Base-by-base conservation (phyloP, 2,888 invertebrate genomes). In the Byasa hedistus region DNA sequence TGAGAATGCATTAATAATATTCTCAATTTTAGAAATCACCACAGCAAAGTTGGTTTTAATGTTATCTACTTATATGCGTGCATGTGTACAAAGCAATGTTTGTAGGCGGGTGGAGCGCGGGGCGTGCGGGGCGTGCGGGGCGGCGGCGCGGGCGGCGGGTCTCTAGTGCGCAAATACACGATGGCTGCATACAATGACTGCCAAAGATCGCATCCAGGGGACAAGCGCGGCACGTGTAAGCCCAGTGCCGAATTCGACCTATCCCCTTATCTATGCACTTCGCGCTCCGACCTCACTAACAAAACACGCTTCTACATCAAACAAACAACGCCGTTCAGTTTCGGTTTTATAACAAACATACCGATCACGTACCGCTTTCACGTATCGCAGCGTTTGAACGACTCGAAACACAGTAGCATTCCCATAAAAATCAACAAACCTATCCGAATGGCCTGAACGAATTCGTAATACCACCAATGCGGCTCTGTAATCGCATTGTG, bases 401-500 rank as follows among this genome's bases (percentile, higher is more conserved):
- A 8, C 23, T 10, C 21, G 36, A 51, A 44, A 7, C 1, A 55
- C 17, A 23, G 52, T 52, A 44, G 52, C 36, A 48, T 61, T 52
- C 23, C 15, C 52, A 22, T 52, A 57, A 68, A 61, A 57, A 27
- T 27, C 56, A 57, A 63, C 17, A 61, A 64, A 51, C 52, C 24
- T 22, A 1, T 0, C 27, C 21, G 58, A 69, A 66, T 57, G 68
- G 32, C 65, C 27, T n/a, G 51, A 23, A 39, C 51, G 65, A 69
- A 72, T 71, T 64, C 70, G 44, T 64, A 75, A 73, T 69, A 60
- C 70, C 78, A 79, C 72, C 72, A 85, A 80, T 91, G 64, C 91
- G 86, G 77, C 78, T 83, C 91, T 89, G 90, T 84, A 90, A 88
- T 85, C 90, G 91, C 90, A 91, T 89, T 89, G 87, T 86, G 83